phyloP scores from a whole-genome alignment of 2,113 vertebrate genomes.

The Cranoglanis bouderius region DNA sequence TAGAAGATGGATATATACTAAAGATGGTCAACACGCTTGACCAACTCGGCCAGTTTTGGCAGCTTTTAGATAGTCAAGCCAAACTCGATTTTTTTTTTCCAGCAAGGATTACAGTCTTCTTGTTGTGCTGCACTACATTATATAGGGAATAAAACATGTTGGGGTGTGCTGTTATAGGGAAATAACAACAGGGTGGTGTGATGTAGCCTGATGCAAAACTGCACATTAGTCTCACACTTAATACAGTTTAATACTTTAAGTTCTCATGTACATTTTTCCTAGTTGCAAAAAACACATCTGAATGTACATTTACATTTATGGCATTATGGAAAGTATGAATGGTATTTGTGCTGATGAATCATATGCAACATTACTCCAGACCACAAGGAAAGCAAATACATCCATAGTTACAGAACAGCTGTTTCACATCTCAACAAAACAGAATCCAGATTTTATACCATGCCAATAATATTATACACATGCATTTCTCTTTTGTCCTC shows the following conservation, averaged over 20 bases:
- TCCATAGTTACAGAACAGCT: background rate
- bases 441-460: background rate
- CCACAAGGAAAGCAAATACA: background rate
- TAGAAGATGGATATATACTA: background rate
- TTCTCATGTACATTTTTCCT: background rate
- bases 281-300: background rate
- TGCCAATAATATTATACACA: background rate
- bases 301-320: background rate
- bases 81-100: background rate
- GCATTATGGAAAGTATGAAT: background rate
- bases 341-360: background rate
- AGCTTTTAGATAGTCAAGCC: background rate
- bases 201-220: background rate
- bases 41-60: background rate
- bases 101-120: background rate
- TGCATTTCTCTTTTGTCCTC: background rate
- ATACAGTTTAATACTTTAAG: background rate
- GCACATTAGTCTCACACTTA: background rate
- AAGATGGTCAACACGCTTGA: background rate
- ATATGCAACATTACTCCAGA: background rate
- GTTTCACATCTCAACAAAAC: background rate
- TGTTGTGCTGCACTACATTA: background rate
- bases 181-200: background rate
- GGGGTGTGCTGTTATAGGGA: background rate
- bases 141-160: background rate